A percentile compares a stretch with the other conserved stretches of the same genome.
phyloP scores from a whole-genome alignment of 1,140 invertebrate species.

The Polyergus mexicanus region DNA sequence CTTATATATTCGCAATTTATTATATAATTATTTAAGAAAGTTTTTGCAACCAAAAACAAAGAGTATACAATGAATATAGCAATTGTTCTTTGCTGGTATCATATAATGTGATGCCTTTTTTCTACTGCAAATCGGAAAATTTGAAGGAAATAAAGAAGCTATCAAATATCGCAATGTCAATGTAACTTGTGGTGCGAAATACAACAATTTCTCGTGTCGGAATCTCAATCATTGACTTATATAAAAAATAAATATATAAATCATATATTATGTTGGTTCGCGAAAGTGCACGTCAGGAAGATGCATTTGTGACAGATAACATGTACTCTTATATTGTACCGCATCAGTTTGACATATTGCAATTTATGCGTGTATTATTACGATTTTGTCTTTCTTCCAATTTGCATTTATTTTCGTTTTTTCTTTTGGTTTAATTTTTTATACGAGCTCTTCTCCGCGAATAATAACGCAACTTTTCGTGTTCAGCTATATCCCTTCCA shows the following conservation, averaged over 20 bases:
- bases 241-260: conserved; percentile 24
- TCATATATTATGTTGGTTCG: neutral
- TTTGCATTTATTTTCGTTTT: neutral
- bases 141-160: neutral
- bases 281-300: neutral
- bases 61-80: neutral
- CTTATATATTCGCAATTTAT: neutral
- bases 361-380: conserved; percentile 9
- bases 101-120: neutral
- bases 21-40: neutral
- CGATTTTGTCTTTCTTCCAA: conserved; percentile 11
- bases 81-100: neutral
- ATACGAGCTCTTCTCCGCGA: neutral
- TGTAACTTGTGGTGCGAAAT: neutral
- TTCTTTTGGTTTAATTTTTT: conserved; percentile 10
- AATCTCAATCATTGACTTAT: neutral
- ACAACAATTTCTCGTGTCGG: conserved; percentile 8
- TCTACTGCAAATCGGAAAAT: neutral
- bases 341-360: conserved; percentile 12
- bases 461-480: conserved; percentile 20
- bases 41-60: conserved; percentile 9
- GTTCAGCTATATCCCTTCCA: neutral
- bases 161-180: neutral
- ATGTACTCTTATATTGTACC: conserved; percentile 1
- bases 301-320: conserved; percentile 17